Base-by-base conservation (phyloP, 1,140 invertebrate genomes). In the Zaprionus camerounensis region DNA sequence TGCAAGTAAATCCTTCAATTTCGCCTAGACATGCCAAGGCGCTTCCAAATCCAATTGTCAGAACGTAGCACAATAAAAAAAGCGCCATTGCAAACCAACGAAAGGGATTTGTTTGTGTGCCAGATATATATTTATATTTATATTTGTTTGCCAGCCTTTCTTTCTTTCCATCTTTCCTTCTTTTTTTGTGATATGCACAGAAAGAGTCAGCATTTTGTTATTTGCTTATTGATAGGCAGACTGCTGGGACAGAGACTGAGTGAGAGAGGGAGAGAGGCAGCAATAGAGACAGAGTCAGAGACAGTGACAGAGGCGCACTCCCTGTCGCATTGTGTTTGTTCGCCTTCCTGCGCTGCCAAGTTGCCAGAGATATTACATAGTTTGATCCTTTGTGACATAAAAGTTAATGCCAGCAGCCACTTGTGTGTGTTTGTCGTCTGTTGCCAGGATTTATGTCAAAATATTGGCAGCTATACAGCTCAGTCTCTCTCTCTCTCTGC, bases 31-130 rank as follows among this genome's bases (percentile, higher is more conserved):
- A 62, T 74, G 71, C 38, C 73, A 71, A 76, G 67, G 51, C 70
- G 70, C 57, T 63, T 15, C 41, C 71, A 77, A 68, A 77, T 73
- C 70, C 75, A 76, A 88, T 88, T 88, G 84, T 84, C 85, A 78
- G 68, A 55, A 67, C 51, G 61, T 34, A 56, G 34, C 24, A 66
- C 64, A 66, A 66, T 66, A 69, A 67, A 79, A 79, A 46, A 69
- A 74, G 56, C 24, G 67, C 36, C 64, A 72, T 78, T 53, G 65
- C 59, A 82, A 82, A 63, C 83, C 82, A 87, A 77, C 64, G 83
- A 86, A 86, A 84, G 68, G 81, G 84, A 88, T 88, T 88, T 90
- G 75, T 88, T 87, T 88, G 81, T 76, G 51, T 80, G 84, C 68
- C 76, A 68, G 71, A 80, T 80, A 74, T 78, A 81, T 76, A 82